Percentiles rank a stretch among this genome's conserved stretches.
phyloP scores from a whole-genome alignment of 1,140 invertebrate genomes.

The Papilio glaucus region DNA sequence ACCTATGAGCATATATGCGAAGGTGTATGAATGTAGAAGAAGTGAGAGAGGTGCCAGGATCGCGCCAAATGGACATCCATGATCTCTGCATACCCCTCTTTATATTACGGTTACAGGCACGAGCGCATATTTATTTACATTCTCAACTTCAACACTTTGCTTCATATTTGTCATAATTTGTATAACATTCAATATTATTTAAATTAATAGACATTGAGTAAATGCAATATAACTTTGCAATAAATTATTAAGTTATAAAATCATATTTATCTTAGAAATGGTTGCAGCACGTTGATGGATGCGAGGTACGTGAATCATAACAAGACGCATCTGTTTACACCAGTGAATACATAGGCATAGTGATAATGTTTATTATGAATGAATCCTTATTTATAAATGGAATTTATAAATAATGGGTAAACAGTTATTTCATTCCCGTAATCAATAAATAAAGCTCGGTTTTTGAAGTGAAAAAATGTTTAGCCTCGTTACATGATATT shows the following conservation, averaged over 20 bases:
- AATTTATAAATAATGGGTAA: neutral
- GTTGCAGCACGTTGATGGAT: neutral
- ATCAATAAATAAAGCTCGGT: too few relatives aligned
- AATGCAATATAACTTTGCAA: neutral
- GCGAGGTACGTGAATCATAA: neutral
- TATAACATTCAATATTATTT: neutral
- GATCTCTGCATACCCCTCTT: too few relatives aligned
- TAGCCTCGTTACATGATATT: too few relatives aligned
- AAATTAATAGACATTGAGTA: neutral
- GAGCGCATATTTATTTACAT: too few relatives aligned
- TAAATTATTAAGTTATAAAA: neutral
- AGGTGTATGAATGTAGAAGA: too few relatives aligned
- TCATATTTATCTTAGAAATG: constrained; percentile 8
- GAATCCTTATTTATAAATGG: neutral
- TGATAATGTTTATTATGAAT: constrained; percentile 5
- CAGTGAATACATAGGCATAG: neutral
- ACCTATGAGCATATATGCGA: neutral
- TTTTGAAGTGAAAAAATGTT: too few relatives aligned
- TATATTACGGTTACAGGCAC: too few relatives aligned
- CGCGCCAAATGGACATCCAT: too few relatives aligned
- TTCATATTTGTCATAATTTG: neutral
- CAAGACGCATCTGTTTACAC: neutral
- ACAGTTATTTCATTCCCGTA: neutral
- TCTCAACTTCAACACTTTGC: neutral
- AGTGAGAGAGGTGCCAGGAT: too few relatives aligned